Base-by-base conservation (phyloP, 2,113 vertebrate species). In the Triplophysa tibetana region DNA sequence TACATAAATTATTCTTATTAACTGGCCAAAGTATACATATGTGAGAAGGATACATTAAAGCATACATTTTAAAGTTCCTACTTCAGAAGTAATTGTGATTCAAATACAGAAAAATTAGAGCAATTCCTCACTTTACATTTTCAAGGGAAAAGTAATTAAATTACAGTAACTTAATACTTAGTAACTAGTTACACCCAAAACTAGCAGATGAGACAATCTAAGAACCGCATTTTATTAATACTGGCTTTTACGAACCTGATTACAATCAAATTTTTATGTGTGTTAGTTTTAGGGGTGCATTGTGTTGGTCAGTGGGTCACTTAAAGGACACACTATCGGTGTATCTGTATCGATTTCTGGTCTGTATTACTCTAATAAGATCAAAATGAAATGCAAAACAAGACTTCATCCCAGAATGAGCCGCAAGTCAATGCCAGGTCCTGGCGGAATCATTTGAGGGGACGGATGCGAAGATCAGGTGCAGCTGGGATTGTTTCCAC, bases 291-390 rank as follows among this genome's bases (percentile, higher is more conserved):
- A 66, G 65, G 8, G 70, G 26, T 58, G 17, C 24, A 4, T 60
- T 67, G 54, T 48, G 50, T 16, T 24, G 69, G 78, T 80, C 78
- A 79, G n/a, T 33, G 54, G 77, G 78, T 83, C 38, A 78, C 6
- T 58, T 26, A 75, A 69, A 77, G 78, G 69, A 76, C 63, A 50
- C 13, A 9, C 23, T 79, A 77, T 85, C 81, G 19, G 62, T 14
- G 29, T 54, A 80, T 84, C 52, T 23, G 24, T 43, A 48, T 66
- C 21, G 0, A 23, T 61, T 74, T 50, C 54, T n/a, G 38, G 52
- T 52, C 78, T 80, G 45, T 82, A 56, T 63, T 38, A 41, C 62
- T 70, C 17, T 58, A 68, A 79, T 82, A 70, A 64, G 24, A 77
- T 21, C n/a, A 5, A 73, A 52, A 63, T 62, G 52, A 61, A 74